Conservation (phyloP, 2,113 vertebrate genomes). For the Zapornia atra region DNA sequence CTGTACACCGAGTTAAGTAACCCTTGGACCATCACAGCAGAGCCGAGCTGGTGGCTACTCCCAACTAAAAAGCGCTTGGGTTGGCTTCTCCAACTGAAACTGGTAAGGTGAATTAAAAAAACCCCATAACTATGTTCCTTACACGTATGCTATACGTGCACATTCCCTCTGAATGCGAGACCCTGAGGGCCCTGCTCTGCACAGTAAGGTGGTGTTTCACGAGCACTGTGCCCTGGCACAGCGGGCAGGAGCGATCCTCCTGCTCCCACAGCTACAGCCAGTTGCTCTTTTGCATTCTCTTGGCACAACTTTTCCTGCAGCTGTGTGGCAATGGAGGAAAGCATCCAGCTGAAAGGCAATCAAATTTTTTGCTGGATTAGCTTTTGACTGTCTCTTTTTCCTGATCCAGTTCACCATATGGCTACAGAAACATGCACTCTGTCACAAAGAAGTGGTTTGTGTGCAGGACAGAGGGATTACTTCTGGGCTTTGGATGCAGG, state of each 20-base stretch:
- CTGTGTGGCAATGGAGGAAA: background rate
- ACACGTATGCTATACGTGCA: background rate
- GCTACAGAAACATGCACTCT: background rate
- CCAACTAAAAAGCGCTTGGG: rapidly evolving
- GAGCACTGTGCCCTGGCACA: background rate
- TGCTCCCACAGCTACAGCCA: background rate
- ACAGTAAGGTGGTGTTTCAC: background rate
- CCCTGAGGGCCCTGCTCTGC: background rate
- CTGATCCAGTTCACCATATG: background rate
- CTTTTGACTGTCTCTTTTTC: background rate
- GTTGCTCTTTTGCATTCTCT: background rate
- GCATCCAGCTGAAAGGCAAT: background rate
- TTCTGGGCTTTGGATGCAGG: background rate
- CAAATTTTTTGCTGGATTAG: slow-evolving; percentile 6
- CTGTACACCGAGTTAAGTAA: background rate
- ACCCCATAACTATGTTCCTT: background rate
- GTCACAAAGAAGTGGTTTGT: background rate
- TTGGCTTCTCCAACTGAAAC: background rate
- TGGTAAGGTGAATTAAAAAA: background rate
- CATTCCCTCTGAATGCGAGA: rapidly evolving
- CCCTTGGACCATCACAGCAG: background rate
- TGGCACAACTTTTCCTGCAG: slow-evolving; percentile 21
- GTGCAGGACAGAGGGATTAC: background rate
- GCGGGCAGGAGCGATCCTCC: background rate
- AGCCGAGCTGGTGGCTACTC: background rate